Base-by-base conservation (phyloP, 2,797 vertebrate genomes). In the Halcyon smyrnensis region DNA sequence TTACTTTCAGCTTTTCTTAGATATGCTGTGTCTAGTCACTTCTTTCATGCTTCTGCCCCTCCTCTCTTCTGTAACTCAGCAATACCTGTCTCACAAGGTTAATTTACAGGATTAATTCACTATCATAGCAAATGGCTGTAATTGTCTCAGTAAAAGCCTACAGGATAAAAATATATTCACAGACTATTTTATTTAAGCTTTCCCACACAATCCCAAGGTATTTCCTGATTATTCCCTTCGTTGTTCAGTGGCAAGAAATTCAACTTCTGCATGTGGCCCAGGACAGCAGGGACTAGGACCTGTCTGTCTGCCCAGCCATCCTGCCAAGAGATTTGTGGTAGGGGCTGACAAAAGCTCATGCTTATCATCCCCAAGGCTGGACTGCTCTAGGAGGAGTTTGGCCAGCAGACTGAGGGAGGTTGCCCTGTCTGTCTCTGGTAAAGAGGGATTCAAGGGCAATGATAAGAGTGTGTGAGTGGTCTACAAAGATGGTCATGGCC, bases 261-360 rank as follows among this genome's bases (percentile, higher is more conserved):
- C 30, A 45, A 20, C 15, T 39, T 62, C 24, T 67, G 45, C n/a
- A 12, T 1, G 0, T 32, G 50, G 43, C 30, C 14, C 25, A 39
- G 53, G 60, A 67, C 27, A 24, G 34, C 53, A 24, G 36, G 21
- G 20, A 2, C 32, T 37, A 36, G 65, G 71, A 46, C 32, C 21
- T 1, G 1, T 25, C 59, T 71, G 53, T 65, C 27, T 48, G 39
- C 50, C 45, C 30, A 36, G 39, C 46, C 2, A 0, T 56, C 53
- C 46, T 51, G 24, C 36, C 4, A 1, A 34, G 48, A 28, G 20
- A 1, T 24, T 71, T 28, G 18, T 12, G 36, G 6, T 34, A 60
- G 34, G 20, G 28, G 27, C 67, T 36, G 18, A 36, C 21, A 39
- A 2, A n/a, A 15, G 28, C 5, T 0, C 11, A 2, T 0, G 0